Evolutionary conservation across 2,888 invertebrate species (phyloP), one percentile per base, ranked within the genome.

Genomic region (Prostheceraeus crozeri): DNA sequence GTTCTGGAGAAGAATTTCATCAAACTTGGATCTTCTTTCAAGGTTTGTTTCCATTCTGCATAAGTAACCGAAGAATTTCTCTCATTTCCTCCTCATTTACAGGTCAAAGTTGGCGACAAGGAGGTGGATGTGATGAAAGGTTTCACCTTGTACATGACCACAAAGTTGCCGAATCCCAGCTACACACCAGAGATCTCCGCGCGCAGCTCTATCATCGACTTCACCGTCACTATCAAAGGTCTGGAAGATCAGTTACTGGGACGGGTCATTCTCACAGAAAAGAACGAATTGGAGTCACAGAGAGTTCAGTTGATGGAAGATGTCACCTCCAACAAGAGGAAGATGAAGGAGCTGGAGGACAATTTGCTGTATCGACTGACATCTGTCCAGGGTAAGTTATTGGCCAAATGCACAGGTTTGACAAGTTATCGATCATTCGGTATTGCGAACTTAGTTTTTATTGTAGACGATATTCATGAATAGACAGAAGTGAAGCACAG

Each of bases 161-260:
- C 94, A 0, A 94, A 94, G 76, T 77, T 94, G 58, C 88, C 89
- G 0, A 94, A 94, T 78, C 94, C 94, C 0, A 85, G 90, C 0
- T 94, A 93, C 76, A 90, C 91, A 11, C 94, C 94, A 0, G 94
- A 94, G 80, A 85, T 94, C 65, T 89, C 89, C 69, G 93, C 94
- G 0, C 90, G 90, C 74, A 91, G 91, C 0, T 89, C 91, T 0
- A 90, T 94, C 58, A 93, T 94, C 67, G 93, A 94, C 74, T 94
- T 94, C 72, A 94, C 94, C 1, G 94, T 94, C 1, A 94, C 94
- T 1, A 89, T 90, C 86, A 83, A 87, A 71, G 93, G 94, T 8
- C 78, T 94, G 27, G 94, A 94, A 77, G 94, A 94, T 77, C 94
- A 94, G 72, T 78, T 94, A 3, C 77, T 94, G 23, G 93, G 81